Base-by-base conservation (phyloP, 2,888 invertebrate genomes). In the Drymonia ruficornis region DNA sequence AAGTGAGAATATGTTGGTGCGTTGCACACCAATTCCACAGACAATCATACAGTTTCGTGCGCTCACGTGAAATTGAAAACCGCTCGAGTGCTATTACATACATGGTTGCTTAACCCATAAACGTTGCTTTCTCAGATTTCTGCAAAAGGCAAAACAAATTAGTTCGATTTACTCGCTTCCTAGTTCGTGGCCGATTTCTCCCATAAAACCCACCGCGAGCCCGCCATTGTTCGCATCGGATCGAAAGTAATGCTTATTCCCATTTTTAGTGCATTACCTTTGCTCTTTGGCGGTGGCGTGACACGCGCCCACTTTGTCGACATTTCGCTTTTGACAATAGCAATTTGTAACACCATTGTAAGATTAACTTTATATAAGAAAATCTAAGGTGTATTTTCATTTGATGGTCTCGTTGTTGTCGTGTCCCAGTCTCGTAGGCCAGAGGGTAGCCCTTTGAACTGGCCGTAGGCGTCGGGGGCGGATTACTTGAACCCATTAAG, bases 111-210 rank as follows among this genome's bases (percentile, higher is more conserved):
- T 74, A 75, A 75, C 75, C 78, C 70, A 75, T 80, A 81, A 81
- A 78, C 66, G 80, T 68, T 61, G 71, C 76, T 78, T 80, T 80
- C 80, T 80, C 79, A 76, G 67, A 76, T 77, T 79, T 74, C 87
- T 84, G 77, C 83, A 83, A 84, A 86, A 84, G 88, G 89, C 78
- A 79, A 86, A 84, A 80, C 86, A 82, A 89, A 90, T 89, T 88
- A 87, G 75, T 79, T 81, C 78, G 80, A 83, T 84, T 82, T 81
- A 76, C 78, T 73, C 68, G 76, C 78, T 83, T 83, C 84, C 84
- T 80, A 78, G 77, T 81, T 72, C 65, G 74, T 71, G 72, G 73
- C 66, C 78, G 82, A 84, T 87, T 83, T 85, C 81, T 78, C 79
- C 78, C 68, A 74, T 76, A 76, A 79, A 70, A 78, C 74, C 74